Evolutionary conservation across 2,888 invertebrate genomes (phyloP).

Genomic region (Caradrina kadenii): DNA sequence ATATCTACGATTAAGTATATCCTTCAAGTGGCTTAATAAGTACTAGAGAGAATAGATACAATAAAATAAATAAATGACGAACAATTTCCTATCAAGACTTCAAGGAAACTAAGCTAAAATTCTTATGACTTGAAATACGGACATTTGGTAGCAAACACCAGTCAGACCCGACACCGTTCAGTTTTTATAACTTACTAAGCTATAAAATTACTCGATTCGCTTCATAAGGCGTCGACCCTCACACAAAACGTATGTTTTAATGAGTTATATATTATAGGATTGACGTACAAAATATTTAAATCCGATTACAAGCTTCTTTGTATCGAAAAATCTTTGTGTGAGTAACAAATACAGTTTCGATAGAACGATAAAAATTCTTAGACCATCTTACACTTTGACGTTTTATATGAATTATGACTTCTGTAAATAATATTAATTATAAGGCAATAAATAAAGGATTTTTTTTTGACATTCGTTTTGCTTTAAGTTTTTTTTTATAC

Average conservation of each 20-base stretch:
- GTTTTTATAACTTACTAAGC: constrained; percentile 77
- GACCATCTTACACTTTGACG: constrained; percentile 41
- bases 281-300: constrained; percentile 70
- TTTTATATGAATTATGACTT: constrained; percentile 50
- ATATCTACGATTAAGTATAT: constrained; percentile 23
- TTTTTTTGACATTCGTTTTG: constrained; percentile 16
- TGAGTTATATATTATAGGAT: constrained; percentile 75
- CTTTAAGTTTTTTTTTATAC: constrained; percentile 32
- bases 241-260: constrained; percentile 68
- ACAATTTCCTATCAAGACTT: neutral
- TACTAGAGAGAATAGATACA: neutral
- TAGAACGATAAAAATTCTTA: constrained; percentile 57
- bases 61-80: neutral
- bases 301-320: constrained; percentile 62
- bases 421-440: constrained; percentile 55
- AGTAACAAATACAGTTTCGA: constrained; percentile 46
- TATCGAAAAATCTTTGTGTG: constrained; percentile 55
- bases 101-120: neutral
- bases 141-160: constrained; percentile 60
- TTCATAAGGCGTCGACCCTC: constrained; percentile 73
- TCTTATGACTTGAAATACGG: constrained; percentile 25
- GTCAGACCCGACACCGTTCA: constrained; percentile 62
- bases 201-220: constrained; percentile 75
- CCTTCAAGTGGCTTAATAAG: constrained; percentile 4
- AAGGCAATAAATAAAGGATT: constrained; percentile 50